Evolutionary conservation across 92 coral and sea anemone species (phyloP), one percentile per base, ranked within the genome.

Genomic region (Phenganax stokvisi): DNA sequence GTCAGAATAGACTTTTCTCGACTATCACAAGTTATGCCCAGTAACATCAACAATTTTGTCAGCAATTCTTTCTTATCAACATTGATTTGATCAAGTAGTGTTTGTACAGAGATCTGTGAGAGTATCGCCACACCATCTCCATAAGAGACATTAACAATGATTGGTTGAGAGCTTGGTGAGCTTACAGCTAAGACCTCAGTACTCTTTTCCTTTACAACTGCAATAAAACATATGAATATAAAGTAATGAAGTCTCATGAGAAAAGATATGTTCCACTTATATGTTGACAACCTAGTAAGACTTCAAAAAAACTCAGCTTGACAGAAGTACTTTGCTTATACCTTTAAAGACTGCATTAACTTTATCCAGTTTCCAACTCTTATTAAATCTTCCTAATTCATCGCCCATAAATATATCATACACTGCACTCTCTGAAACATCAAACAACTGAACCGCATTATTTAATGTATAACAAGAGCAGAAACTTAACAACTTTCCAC

Each of bases 401-500:
- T 64, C 37, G 28, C 47, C 5, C 72, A 79, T 9, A 0, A 28
- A 12, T 12, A 79, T 25, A 12, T 79, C 83, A 8, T 64, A 10
- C 20, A 54, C 6, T 10, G 27, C 27, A 31, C 28, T 51, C 16
- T 7, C 29, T 37, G 47, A 37, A 51, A 47, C 58, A 54, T 69
- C 57, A 51, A 44, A 17, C 10, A 64, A 47, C 62, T 10, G 52
- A 53, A 64, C 56, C n/a, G 51, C 27, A 53, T 63, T 73, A 54
- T 64, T 69, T 56, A 79, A 79, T 30, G 72, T 51, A 64, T 63
- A 79, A 20, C 25, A 28, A 61, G 82, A 66, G 30, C 90, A 86
- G 84, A 93, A 51, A 77, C 92, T 83, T 27, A 93, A 74, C 57
- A 91, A 63, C 74, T 80, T 90, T 53, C 98, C 98, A 31, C 98